These are phyloP conservation scores for Pycnonotus jocosus DNA, from an alignment of 2,113 vertebrate species.

Conservation along the genomic window DNA sequence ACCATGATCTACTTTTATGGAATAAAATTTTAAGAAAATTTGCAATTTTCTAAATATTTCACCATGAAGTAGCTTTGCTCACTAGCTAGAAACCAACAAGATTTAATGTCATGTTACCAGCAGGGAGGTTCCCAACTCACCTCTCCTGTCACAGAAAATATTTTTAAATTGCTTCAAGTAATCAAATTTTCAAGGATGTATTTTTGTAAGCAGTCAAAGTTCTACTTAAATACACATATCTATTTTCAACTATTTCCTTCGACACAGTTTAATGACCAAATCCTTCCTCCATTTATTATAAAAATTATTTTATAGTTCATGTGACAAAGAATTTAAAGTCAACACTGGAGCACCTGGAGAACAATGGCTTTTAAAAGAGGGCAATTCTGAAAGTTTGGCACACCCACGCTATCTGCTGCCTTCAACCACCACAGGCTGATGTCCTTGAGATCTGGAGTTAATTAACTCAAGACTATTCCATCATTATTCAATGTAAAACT, in stretches of 20 bases:
- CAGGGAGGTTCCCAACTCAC: neutral
- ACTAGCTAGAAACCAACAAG: neutral
- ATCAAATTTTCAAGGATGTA: neutral
- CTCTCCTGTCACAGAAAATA: neutral
- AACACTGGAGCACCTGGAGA: neutral
- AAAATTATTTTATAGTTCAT: neutral
- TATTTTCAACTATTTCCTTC: neutral
- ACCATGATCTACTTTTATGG: neutral
- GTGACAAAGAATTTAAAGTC: neutral
- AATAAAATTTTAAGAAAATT: neutral
- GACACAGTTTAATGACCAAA: neutral
- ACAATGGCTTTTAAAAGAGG: neutral
- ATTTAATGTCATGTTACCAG: neutral
- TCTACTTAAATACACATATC: neutral
- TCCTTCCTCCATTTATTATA: neutral
- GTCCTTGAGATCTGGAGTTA: neutral
- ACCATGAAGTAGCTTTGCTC: neutral
- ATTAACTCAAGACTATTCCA: slow-evolving; percentile 3
- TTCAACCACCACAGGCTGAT: neutral
- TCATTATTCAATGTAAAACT: neutral
- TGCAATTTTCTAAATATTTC: neutral
- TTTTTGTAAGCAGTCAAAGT: neutral
- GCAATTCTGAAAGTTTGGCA: neutral
- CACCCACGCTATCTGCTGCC: neutral
- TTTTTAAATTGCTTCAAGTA: neutral